Evolutionary conservation across 1,140 invertebrate genomes (phyloP).

Genomic region (Cherax quadricarinatus): DNA sequence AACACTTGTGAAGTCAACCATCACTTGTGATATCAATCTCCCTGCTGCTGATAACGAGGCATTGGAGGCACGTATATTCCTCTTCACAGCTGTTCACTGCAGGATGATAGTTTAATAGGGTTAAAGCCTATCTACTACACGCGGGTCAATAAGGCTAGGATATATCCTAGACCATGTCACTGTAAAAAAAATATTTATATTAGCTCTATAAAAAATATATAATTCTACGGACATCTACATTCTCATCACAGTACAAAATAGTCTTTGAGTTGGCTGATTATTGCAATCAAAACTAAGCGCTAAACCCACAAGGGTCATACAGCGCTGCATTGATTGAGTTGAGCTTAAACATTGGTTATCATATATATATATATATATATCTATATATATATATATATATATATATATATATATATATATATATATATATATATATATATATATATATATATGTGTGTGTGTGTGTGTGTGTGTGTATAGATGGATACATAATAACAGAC

Average conservation of each 20-base stretch:
- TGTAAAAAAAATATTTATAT: not conserved
- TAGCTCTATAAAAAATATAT: not conserved
- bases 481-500: not conserved
- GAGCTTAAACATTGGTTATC: no score
- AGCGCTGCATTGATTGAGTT: not conserved
- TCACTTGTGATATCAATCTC: not conserved
- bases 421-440: slow-evolving; percentile 30
- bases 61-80: not conserved
- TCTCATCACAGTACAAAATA: not conserved
- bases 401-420: slow-evolving; percentile 33
- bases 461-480: not conserved
- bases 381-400: no score
- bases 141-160: no score
- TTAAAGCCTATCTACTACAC: no score
- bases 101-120: not conserved
- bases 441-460: slow-evolving; percentile 3
- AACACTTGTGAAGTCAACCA: no score
- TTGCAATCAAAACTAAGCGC: no score
- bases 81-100: not conserved
- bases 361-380: no score
- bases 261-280: not conserved
- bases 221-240: not conserved
- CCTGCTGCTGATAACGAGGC: not conserved
- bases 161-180: not conserved
- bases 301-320: no score